Percentiles rank a stretch among this genome's conserved stretches.
Evolutionary conservation across 2,113 vertebrate genomes (phyloP).

Genomic region (Calidris pygmaea): DNA sequence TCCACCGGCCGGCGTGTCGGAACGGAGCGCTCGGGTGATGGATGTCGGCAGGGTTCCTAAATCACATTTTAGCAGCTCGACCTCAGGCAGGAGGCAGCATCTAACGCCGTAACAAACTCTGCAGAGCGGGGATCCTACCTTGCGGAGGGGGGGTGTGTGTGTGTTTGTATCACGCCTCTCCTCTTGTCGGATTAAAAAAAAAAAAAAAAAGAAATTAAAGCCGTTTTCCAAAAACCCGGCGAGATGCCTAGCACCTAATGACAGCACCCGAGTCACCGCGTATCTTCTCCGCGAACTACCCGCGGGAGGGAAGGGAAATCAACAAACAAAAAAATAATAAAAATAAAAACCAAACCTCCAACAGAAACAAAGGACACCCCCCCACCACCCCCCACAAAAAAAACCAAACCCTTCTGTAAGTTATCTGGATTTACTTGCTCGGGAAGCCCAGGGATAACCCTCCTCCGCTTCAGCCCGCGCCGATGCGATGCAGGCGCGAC

Average conservation of each 20-base stretch:
- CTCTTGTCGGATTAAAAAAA: neutral
- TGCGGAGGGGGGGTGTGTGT: too few relatives aligned
- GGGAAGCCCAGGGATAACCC: neutral
- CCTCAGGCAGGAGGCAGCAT: neutral
- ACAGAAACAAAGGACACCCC: neutral
- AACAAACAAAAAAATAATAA: too few relatives aligned
- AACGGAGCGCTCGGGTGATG: neutral
- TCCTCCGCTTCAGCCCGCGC: neutral
- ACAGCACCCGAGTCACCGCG: neutral
- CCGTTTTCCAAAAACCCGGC: neutral
- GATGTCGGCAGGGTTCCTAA: neutral
- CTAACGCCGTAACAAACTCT: neutral
- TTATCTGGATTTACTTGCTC: neutral
- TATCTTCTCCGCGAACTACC: neutral
- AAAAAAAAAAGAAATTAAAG: neutral
- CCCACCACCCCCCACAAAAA: too few relatives aligned
- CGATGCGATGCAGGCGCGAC: neutral
- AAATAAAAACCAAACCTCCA: neutral
- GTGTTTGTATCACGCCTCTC: neutral
- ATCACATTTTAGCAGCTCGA: neutral
- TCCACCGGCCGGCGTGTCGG: neutral
- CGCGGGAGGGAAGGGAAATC: neutral
- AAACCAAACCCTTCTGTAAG: neutral
- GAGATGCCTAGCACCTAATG: neutral
- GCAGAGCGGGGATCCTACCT: neutral